Base-by-base conservation (phyloP, 2,797 vertebrate genomes). In the Numenius phaeopus region DNA sequence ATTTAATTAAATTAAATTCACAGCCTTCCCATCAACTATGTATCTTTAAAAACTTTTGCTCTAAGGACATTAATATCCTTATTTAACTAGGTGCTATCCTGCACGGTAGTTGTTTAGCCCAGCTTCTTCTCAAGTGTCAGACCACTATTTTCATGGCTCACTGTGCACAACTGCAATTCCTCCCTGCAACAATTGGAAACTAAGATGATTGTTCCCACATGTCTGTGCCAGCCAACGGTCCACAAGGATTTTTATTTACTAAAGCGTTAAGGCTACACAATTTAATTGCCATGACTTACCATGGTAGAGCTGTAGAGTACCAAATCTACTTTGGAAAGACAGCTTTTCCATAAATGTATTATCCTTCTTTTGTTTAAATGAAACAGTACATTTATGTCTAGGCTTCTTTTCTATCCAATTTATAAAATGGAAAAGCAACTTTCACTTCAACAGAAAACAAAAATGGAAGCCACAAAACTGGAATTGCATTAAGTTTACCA, bases 121-220 rank as follows among this genome's bases (percentile, higher is more conserved):
- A 58, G 83, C 34, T 92, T 94, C 72, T 92, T 96, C 89, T 94
- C 29, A 67, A 89, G 59, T 39, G 22, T 57, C 50, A 83, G 82
- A 94, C 73, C 76, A 54, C 92, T 97, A 54, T 70, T 90, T 93
- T 82, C 85, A 67, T 77, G 89, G 77, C 69, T 93, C 47, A 78
- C 52, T 73, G 42, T 95, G 82, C 71, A 71, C 71, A 91, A 80
- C 78, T 92, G 85, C 88, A 96, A 89, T 92, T 97, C 84, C 76
- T 97, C 84, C 87, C 83, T 50, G 73, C 79, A 96, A 94, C 88
- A 91, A 89, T 37, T 76, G 46, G 90, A 97, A 96, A 83, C 29
- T 23, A 62, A 90, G 82, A 84, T 97, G 98, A 98, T 97, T 97
- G 88, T 55, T 98, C 89, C 97, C 97, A 97, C 62, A 97, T 97